Base-by-base conservation (phyloP, 2,888 invertebrate species). In the Drosophila prostipennis region DNA sequence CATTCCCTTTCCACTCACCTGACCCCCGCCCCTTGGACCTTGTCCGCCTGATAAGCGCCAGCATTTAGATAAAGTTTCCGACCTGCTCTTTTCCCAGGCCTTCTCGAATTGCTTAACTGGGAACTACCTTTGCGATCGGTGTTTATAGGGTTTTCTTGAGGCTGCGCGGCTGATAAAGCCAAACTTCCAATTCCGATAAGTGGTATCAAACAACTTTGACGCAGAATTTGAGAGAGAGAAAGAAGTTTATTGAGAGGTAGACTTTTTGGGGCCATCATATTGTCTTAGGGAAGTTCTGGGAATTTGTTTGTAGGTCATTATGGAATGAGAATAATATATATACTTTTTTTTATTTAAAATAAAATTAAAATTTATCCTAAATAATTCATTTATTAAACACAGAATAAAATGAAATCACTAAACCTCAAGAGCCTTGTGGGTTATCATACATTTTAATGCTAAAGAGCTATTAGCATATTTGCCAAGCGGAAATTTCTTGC, bases 1-100 rank as follows among this genome's bases (percentile, higher is more conserved):
- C 16, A 13, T 40, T n/a, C 29, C 43, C 37, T n/a, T 46, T 39
- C 29, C 60, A 51, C 36, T 64, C 65, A 61, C 61, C 61, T 68
- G 45, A 48, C 48, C 48, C 77, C 48, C 34, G 42, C 49, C 55
- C 37, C 48, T 36, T 32, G 8, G 56, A 37, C 48, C 46, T 59
- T 48, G 51, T 29, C 37, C 52, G 46, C 34, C 56, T 88, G 82
- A 83, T 83, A 83, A 83, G 82, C 88, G 87, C 83, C 82, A 83
- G 82, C 70, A 72, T 83, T 83, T 80, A 87, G 88, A 82, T 87
- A 86, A 78, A 74, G 70, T 45, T 55, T 45, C 72, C 72, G 46
- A 39, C 54, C 37, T 52, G 43, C 36, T 69, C 37, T 45, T 43
- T 40, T 69, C 51, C 49, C 57, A 69, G 43, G 51, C 51, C 36